Evolutionary conservation across 1,140 invertebrate genomes (phyloP), one percentile per base, ranked within the genome.

Genomic region (Drosophila chauvacae): DNA sequence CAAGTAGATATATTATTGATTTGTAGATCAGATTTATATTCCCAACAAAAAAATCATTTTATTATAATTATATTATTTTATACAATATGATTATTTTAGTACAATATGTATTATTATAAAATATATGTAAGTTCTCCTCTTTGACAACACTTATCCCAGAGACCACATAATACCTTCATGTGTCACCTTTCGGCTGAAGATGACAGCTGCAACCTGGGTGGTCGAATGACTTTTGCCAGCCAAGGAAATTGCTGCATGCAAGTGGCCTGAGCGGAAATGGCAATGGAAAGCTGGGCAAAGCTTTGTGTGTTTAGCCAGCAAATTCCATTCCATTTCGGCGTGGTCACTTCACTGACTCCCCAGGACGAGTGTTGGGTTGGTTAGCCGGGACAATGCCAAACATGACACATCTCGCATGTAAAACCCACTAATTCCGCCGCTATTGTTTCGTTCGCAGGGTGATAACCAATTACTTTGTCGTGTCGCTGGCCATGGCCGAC

Each of bases 401-500:
- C 53, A 39, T 56, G 26, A 39, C 41, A 56, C 23, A 23, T 51
- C n/a, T 51, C 50, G 30, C 23, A 53, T 37, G 28, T 33, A 59
- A 14, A 26, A 58, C 59, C 58, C 33, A 35, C 55, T 23, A 64
- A 56, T 39, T 65, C 42, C 56, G 7, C 18, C 14, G 23, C 35
- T 44, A 56, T 56, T 71, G 60, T 78, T 45, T 81, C 62, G 56
- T 78, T 78, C 62, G 44, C 50, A 94, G 97, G 4, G 96, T 97
- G 58, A 97, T 98, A 72, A 99, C 98, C 39, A 99, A 99, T 93
- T 98, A 97, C 90, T 99, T 98, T 93, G 97, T 99, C 57, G 97
- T 98, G 30, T 98, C 97, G 37, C 93, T 99, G 23, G 97, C 98
- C 0, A 96, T 97, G 79, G 98, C 98, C 7, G 98, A 99, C 92